Conservation (phyloP, 2,113 vertebrate species). For the Barbus barbus region DNA sequence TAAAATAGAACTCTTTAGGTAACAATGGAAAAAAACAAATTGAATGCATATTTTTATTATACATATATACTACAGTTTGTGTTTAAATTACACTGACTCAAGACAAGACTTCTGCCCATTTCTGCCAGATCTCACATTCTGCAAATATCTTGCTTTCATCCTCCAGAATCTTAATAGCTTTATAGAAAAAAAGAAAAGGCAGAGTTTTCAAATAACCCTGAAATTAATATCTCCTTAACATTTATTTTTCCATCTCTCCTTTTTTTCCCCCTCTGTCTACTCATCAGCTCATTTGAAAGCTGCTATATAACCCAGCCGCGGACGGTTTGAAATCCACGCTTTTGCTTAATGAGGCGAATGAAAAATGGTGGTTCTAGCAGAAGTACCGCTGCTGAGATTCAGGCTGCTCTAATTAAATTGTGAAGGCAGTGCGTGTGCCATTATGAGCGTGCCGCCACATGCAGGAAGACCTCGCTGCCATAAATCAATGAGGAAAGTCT, state of each 20-base stretch:
- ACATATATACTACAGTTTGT: no score
- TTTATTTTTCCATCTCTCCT: conserved; percentile 35
- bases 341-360: conserved; percentile 56
- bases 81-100: no score
- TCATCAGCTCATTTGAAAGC: conserved; percentile 37
- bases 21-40: no score
- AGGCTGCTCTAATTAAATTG: conserved; percentile 58
- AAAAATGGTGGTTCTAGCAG: conserved; percentile 8
- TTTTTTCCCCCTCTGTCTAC: conserved; percentile 5
- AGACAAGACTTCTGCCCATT: neutral
- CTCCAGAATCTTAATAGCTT: neutral
- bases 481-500: conserved; percentile 53
- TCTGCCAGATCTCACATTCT: neutral
- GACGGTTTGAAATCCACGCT: conserved; percentile 53
- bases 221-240: conserved; percentile 35
- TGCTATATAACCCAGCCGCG: conserved; percentile 47
- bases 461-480: conserved; percentile 42
- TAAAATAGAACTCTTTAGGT: no score
- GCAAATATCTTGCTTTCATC: neutral
- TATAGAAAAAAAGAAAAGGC: neutral
- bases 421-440: conserved; percentile 36
- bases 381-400: conserved; percentile 48
- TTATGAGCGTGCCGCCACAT: conserved; percentile 41
- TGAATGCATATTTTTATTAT: no score
- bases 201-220: conserved; percentile 26